Conservation (phyloP, 2,888 invertebrate genomes). For the Dione juno region DNA sequence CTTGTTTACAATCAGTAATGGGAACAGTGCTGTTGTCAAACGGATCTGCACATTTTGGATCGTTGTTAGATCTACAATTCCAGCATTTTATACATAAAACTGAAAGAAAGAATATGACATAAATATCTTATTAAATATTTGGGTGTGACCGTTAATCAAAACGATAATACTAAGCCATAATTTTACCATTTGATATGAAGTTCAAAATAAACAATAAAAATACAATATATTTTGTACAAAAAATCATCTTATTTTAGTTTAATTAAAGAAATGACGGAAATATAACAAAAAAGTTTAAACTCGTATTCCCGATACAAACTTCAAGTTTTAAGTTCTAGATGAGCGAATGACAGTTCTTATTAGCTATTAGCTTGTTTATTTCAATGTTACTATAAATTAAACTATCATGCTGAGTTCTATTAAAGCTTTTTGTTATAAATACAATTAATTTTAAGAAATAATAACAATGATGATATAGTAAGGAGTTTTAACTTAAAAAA, state of each 20-base stretch:
- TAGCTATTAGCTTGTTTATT: background rate
- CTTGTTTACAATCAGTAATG: constrained; percentile 90
- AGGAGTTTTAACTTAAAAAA: too few species aligned
- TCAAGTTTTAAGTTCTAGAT: background rate
- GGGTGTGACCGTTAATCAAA: constrained; percentile 62
- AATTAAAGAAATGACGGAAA: background rate
- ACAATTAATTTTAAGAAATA: background rate
- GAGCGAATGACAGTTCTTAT: background rate
- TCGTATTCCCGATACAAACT: background rate
- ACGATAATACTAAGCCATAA: background rate
- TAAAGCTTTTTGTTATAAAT: background rate
- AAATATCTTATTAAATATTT: constrained; percentile 37
- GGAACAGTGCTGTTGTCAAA: constrained; percentile 95
- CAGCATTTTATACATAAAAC: constrained; percentile 92
- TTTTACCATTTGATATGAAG: constrained; percentile 42
- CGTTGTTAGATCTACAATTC: constrained; percentile 94
- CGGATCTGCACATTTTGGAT: constrained; percentile 95
- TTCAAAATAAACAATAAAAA: constrained; percentile 34
- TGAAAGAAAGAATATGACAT: constrained; percentile 58
- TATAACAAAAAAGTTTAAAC: background rate
- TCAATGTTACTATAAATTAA: background rate
- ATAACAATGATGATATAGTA: background rate
- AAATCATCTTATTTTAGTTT: constrained; percentile 22
- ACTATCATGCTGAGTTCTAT: too few species aligned
- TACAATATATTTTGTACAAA: constrained; percentile 25